Percentiles rank a stretch among this genome's conserved stretches.
These are phyloP conservation scores for Onychostruthus taczanowskii DNA, from an alignment of 2,113 vertebrate species.

Conservation along the genomic window DNA sequence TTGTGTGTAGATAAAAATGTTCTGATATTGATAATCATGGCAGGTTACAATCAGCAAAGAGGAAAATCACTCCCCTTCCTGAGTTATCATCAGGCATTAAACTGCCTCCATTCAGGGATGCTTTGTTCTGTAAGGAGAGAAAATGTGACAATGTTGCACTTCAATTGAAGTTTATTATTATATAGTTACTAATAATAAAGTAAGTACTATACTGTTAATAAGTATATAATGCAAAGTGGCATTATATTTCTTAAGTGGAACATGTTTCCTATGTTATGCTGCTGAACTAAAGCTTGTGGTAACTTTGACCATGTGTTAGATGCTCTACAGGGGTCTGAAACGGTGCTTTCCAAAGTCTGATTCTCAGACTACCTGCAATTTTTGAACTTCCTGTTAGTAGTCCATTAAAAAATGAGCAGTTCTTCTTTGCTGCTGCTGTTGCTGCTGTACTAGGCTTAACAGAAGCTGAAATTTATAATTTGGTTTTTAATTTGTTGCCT, in stretches of 20 bases:
- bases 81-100: background rate
- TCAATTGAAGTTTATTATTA: background rate
- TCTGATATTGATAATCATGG: background rate
- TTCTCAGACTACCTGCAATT: background rate
- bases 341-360: background rate
- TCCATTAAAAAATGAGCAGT: background rate
- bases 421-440: background rate
- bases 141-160: background rate
- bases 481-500: background rate
- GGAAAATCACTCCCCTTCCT: background rate
- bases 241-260: background rate
- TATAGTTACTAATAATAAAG: background rate
- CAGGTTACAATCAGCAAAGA: background rate
- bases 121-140: background rate
- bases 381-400: background rate
- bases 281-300: background rate
- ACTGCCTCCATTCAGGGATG: background rate
- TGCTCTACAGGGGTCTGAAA: background rate
- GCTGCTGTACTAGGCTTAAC: background rate
- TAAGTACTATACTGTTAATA: background rate
- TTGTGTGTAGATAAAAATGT: background rate
- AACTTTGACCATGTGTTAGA: background rate
- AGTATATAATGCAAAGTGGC: background rate
- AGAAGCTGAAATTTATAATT: background rate
- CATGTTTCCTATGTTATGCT: background rate